These are phyloP conservation scores for Eilema depressum DNA, from an alignment of 2,888 invertebrate genomes.

Conservation along the genomic window DNA sequence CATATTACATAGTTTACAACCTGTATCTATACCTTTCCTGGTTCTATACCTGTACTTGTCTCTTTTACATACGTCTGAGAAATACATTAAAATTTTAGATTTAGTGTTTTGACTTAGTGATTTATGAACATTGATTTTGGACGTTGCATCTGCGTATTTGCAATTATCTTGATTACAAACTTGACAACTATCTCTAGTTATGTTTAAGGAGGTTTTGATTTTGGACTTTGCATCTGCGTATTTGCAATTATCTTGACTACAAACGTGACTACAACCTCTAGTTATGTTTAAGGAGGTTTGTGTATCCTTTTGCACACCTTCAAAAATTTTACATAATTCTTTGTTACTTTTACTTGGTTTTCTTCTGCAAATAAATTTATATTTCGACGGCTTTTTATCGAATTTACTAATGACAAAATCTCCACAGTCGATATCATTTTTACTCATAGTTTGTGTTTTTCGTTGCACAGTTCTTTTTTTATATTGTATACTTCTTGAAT, in stretches of 20 bases:
- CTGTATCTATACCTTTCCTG: constrained; percentile 2
- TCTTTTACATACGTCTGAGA: constrained; percentile 13
- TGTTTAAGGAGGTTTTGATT: no score
- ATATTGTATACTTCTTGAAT: no score
- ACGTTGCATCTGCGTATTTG: background rate
- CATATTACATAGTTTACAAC: background rate
- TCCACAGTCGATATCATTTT: background rate
- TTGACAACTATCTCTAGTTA: no score
- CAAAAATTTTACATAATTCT: background rate
- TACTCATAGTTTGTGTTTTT: background rate
- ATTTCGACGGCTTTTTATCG: background rate
- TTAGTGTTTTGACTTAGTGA: background rate
- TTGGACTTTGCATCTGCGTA: no score
- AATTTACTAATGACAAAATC: background rate
- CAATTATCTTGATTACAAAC: background rate
- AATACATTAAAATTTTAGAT: constrained; percentile 8
- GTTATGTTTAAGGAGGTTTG: background rate
- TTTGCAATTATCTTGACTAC: background rate
- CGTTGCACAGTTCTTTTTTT: background rate
- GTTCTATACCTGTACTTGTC: constrained; percentile 6
- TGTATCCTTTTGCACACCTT: background rate
- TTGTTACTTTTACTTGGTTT: background rate
- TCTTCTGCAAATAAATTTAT: background rate
- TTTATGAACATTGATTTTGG: background rate
- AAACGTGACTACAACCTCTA: background rate